Evolutionary conservation across 1,140 invertebrate species (phyloP), one percentile per base, ranked within the genome.

Genomic region (Monomorium pharaonis): DNA sequence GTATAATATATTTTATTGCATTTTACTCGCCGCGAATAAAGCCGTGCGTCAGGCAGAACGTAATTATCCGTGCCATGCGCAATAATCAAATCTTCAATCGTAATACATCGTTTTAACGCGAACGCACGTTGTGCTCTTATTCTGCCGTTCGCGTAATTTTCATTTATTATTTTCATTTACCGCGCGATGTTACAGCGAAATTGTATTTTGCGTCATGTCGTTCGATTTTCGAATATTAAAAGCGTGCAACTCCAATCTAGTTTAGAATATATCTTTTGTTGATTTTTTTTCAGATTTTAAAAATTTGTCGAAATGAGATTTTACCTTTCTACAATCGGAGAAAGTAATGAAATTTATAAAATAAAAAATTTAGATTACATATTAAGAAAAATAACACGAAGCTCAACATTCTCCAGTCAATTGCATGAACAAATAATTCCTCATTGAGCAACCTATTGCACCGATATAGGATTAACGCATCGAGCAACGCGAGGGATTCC

Each of bases 1-100:
- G 67, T 83, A 58, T 47, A 83, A 83, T 83, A 83, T 60, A 83
- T 83, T 83, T 83, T 83, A 83, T 83, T 58, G 78, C 67, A 83
- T 83, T 83, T 74, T 54, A 9, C 51, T 58, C 24, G 33, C 30
- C 54, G 54, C 37, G 78, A 74, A 74, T 83, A 47, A 72, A 83
- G 51, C 78, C 37, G 24, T 58, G 63, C 62, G 33, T 72, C 78
- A 42, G 67, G 51, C 12, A 58, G 37, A 60, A 47, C 51, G 67
- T 58, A 83, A 72, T 72, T 83, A 72, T 14, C 63, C 69, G 78
- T 74, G 67, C 67, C 78, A 21, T 33, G 42, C n/a, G 27, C 67
- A 74, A 83, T 83, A 83, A 83, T 72, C 78, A 37, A 47, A 83
- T 72, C 51, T 83, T 58, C 65, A 72, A 83, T 74, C 67, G 78